Evolutionary conservation across 2,797 vertebrate species (phyloP), one percentile per base, ranked within the genome.

Genomic region (Enteromius anoplus): DNA sequence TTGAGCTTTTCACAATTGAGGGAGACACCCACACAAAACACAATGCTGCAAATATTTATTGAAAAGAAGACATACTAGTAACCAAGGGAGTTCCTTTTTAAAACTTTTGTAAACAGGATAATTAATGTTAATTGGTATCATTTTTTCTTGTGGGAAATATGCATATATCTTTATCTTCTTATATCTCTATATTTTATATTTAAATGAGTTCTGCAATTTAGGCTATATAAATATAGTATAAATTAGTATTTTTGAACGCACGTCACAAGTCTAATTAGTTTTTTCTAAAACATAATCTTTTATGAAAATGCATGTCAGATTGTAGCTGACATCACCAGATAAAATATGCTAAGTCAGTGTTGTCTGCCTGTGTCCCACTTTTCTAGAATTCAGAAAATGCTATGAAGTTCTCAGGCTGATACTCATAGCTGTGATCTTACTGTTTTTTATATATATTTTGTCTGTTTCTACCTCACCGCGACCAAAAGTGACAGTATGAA

Each of bases 221-320:
- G 26, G 26, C 26, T 26, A 26, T 26, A 26, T 26, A 26, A 26
- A 26, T 26, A 26, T 26, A 26, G 26, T 26, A 26, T 26, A 32
- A 15, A 53, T 23, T 19, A 17, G 1, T 12, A 65, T 17, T 58
- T 75, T 77, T 66, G 21, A 71, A 58, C 26, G 32, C 58, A n/a
- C 65, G 23, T 42, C n/a, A 26, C 26, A 26, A 9, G 26, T 21
- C 19, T 60, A 66, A 58, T 69, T 51, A 2, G 3, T 71, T 29
- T 80, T 37, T 58, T 40, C 23, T 29, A 47, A 70, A 70, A 17
- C n/a, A 0, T 2, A 29, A 29, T 60, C 26, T 58, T 32, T 87
- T 60, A 7, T 40, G 34, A 51, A 72, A 55, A 58, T 14, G 49
- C 81, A 85, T 62, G 62, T 86, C 78, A 21, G 75, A 55, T 78